phyloP scores from a whole-genome alignment of 2,113 vertebrate genomes.

The Lamprotornis superbus region DNA sequence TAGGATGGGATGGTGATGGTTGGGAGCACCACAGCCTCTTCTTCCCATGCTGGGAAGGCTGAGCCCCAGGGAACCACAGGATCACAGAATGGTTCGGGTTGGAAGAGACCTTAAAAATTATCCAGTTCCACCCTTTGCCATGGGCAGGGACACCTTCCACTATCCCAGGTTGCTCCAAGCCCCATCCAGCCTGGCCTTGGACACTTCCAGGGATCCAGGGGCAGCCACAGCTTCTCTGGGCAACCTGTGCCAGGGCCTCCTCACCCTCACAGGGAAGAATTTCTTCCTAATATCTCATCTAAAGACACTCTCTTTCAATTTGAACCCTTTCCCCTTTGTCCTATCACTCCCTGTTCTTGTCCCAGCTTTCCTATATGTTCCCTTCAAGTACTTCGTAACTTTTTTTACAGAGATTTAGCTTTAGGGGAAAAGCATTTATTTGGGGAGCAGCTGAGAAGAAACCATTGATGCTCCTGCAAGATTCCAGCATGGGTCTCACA shows the following conservation, averaged over 20 bases:
- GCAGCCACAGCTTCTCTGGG: not conserved
- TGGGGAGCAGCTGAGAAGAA: not conserved
- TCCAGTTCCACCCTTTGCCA: accelerated
- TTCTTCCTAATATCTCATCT: not conserved
- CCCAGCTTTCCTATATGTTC: not conserved
- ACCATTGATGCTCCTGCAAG: not conserved
- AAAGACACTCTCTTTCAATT: not conserved
- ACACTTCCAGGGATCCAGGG: not conserved
- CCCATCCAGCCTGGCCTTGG: accelerated
- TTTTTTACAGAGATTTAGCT: not conserved
- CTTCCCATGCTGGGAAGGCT: not conserved
- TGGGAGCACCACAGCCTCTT: not conserved
- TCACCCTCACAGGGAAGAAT: not conserved
- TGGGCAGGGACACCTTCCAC: not conserved
- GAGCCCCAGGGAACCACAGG: not conserved
- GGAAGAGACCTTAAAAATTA: accelerated
- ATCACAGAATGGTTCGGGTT: not conserved
- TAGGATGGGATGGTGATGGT: not conserved
- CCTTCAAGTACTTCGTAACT: not conserved
- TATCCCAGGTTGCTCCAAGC: accelerated
- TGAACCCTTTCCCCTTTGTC: not conserved
- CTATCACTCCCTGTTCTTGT: not conserved
- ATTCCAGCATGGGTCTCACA: not conserved
- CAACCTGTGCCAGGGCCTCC: accelerated
- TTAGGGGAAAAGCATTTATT: not conserved